Evolutionary conservation across 2,888 invertebrate genomes (phyloP).

Genomic region (Chalcis sispes): DNA sequence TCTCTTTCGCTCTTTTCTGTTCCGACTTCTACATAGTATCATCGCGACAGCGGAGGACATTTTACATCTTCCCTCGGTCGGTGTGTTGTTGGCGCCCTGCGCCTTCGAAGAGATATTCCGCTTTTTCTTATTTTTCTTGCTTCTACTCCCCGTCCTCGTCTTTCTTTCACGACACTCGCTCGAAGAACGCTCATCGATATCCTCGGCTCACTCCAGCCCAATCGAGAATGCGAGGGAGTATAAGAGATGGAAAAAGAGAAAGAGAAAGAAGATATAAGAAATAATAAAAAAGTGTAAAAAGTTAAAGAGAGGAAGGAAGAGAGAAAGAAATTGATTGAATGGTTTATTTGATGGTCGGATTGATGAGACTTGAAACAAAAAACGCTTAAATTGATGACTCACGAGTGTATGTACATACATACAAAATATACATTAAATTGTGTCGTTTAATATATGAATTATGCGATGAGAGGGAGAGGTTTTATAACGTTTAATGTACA

Average conservation of each 20-base stretch:
- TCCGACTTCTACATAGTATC: too few relatives aligned
- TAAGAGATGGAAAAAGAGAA: neutral
- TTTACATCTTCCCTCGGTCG: constrained; percentile 24
- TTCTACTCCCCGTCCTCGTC: constrained; percentile 53
- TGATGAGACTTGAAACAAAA: constrained; percentile 19
- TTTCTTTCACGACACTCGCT: constrained; percentile 53
- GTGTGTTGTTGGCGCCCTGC: neutral
- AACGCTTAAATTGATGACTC: too few relatives aligned
- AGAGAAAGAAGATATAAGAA: constrained; percentile 23
- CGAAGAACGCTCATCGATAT: constrained; percentile 44
- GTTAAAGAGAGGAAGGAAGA: constrained; percentile 2
- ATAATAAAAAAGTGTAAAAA: constrained; percentile 38
- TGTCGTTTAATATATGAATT: constrained; percentile 1
- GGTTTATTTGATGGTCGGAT: constrained; percentile 46
- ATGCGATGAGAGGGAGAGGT: too few relatives aligned
- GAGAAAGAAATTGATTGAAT: constrained; percentile 29
- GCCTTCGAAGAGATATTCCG: neutral
- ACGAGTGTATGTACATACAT: too few relatives aligned
- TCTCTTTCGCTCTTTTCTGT: neutral
- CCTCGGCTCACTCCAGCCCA: too few relatives aligned
- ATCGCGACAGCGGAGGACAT: too few relatives aligned
- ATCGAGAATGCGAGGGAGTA: neutral
- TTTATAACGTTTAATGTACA: too few relatives aligned
- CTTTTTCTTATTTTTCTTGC: neutral
- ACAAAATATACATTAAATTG: constrained; percentile 1